phyloP scores from a whole-genome alignment of 2,113 vertebrate species.

The Hypocryptadius cinnamomeus region DNA sequence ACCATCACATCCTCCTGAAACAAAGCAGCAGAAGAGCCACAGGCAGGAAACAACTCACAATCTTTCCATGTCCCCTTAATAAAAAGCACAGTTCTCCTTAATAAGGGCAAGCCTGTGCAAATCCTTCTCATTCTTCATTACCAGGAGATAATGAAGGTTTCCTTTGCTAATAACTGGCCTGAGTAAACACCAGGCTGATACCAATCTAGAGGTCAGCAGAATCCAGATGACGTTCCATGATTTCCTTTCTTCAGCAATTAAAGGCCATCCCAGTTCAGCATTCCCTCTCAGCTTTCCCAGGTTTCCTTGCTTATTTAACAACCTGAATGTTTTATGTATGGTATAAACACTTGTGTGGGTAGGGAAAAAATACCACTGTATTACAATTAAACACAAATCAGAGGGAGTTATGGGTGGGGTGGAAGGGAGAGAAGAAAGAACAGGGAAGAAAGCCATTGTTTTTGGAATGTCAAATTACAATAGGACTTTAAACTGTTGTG shows the following conservation, averaged over 20 bases:
- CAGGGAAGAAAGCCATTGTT: constrained; percentile 20
- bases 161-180: not conserved
- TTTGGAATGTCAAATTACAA: not conserved
- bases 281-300: not conserved
- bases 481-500: not conserved
- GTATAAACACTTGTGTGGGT: not conserved
- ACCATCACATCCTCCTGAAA: not conserved
- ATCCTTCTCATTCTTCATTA: not conserved
- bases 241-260: constrained; percentile 28
- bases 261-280: not conserved
- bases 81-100: not conserved
- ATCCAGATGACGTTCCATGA: not conserved
- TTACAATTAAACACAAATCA: not conserved
- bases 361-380: not conserved
- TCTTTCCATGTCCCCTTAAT: not conserved
- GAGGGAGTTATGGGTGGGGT: not conserved
- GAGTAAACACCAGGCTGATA: constrained; percentile 27
- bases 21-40: not conserved
- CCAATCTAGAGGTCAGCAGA: constrained; percentile 38
- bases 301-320: constrained; percentile 26
- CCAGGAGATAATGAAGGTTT: constrained; percentile 27
- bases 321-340: not conserved
- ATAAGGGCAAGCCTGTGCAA: not conserved
- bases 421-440: not conserved
- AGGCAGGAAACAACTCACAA: not conserved